phyloP scores from a whole-genome alignment of 2,888 invertebrate genomes.

The Ochropleura plecta region DNA sequence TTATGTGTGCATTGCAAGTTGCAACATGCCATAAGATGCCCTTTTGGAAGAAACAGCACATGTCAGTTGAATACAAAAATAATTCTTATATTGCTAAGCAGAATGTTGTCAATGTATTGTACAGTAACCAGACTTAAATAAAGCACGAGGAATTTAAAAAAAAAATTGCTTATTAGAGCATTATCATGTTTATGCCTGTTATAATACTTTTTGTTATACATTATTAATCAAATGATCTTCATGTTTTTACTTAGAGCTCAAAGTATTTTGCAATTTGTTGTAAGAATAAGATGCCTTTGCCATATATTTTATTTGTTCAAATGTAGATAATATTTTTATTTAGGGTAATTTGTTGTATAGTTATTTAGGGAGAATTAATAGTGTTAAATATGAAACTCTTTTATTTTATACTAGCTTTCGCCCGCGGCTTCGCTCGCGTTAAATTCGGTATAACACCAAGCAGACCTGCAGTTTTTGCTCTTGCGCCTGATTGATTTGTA shows the following conservation, averaged over 20 bases:
- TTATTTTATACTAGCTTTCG: slow-evolving; percentile 10
- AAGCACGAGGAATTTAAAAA: not conserved
- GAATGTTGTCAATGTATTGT: slow-evolving; percentile 35
- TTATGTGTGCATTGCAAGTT: slow-evolving; percentile 75
- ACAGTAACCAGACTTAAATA: not conserved
- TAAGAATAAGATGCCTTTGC: slow-evolving; percentile 18
- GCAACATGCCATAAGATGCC: slow-evolving; percentile 73
- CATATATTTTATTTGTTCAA: slow-evolving; percentile 46
- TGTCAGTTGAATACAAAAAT: slow-evolving; percentile 41
- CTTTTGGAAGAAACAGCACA: slow-evolving; percentile 60
- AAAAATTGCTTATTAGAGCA: not conserved
- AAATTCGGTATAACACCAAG: too few relatives aligned
- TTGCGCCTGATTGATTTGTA: too few relatives aligned
- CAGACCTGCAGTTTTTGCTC: too few relatives aligned
- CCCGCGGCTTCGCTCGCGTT: too few relatives aligned
- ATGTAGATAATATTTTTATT: slow-evolving; percentile 40
- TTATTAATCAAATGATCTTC: slow-evolving; percentile 29
- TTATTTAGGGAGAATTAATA: slow-evolving; percentile 41
- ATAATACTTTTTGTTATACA: slow-evolving; percentile 22
- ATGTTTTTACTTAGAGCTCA: slow-evolving; percentile 23
- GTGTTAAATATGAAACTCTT: slow-evolving; percentile 16
- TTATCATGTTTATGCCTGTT: not conserved
- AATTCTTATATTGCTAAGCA: slow-evolving; percentile 37
- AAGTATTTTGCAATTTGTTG: slow-evolving; percentile 35
- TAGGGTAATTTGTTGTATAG: slow-evolving; percentile 47